Conservation (phyloP, 2,797 vertebrate species). For the Hafferia zeledoni region DNA sequence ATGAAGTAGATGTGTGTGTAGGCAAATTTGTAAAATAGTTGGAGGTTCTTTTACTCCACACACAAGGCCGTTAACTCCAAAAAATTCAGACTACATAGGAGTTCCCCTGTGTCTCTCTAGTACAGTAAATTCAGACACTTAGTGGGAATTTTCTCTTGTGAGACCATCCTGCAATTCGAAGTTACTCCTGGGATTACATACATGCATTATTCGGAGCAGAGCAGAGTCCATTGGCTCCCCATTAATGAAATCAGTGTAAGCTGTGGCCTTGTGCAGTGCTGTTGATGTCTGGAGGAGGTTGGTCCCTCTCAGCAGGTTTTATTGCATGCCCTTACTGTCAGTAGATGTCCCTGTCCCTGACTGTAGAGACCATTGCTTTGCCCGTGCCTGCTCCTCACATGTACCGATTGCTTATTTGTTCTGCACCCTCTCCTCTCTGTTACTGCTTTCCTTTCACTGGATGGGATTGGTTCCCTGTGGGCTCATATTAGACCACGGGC, state of each 20-base stretch:
- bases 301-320: neutral
- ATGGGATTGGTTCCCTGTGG: slow-evolving; percentile 77
- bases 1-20: neutral
- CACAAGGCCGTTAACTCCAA: neutral
- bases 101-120: neutral
- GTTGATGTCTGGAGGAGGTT: neutral
- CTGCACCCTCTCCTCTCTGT: slow-evolving; percentile 82
- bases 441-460: slow-evolving; percentile 80
- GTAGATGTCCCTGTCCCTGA: slow-evolving; percentile 10
- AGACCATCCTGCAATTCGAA: neutral
- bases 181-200: neutral
- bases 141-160: neutral
- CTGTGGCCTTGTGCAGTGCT: neutral
- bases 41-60: neutral
- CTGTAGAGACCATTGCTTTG: slow-evolving; percentile 62
- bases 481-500: slow-evolving; percentile 91
- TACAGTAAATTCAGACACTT: neutral
- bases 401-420: slow-evolving; percentile 75
- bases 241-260: neutral
- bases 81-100: neutral
- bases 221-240: neutral
- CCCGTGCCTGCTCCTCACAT: slow-evolving; percentile 65
- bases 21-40: neutral
- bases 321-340: slow-evolving; percentile 2
- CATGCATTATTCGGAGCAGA: neutral